These are phyloP conservation scores for Galaxias olidus DNA, from an alignment of 2,797 vertebrate genomes.

Conservation along the genomic window DNA sequence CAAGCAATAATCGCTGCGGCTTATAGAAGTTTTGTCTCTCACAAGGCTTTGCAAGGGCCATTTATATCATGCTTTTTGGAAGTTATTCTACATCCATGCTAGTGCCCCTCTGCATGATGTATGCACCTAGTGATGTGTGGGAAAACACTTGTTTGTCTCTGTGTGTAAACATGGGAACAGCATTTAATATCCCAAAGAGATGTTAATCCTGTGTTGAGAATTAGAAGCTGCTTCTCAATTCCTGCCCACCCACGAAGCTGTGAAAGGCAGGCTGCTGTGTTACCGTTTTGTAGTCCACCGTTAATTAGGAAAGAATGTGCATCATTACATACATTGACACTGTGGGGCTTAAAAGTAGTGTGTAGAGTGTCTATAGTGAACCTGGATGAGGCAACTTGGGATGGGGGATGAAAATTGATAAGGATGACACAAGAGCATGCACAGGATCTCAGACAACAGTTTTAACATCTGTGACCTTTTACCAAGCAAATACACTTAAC, in stretches of 20 bases:
- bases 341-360: neutral
- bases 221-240: neutral
- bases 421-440: too few species aligned
- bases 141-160: neutral
- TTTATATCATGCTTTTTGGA: too few species aligned
- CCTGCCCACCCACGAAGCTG: neutral
- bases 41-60: too few species aligned
- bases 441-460: too few species aligned
- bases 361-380: too few species aligned
- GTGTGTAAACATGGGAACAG: slow-evolving; percentile 32
- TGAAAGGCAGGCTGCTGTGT: neutral
- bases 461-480: too few species aligned
- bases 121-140: slow-evolving; percentile 6
- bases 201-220: slow-evolving; percentile 14
- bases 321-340: neutral
- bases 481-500: too few species aligned
- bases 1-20: too few species aligned
- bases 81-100: slow-evolving; percentile 3
- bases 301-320: neutral
- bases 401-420: too few species aligned
- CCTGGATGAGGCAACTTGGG: too few species aligned
- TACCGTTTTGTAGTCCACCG: slow-evolving; percentile 1
- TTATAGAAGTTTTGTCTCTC: too few species aligned
- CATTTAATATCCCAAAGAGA: slow-evolving; percentile 50
- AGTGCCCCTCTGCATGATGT: neutral